phyloP scores from a whole-genome alignment of 2,113 vertebrate species.

The Alexandromys fortis region DNA sequence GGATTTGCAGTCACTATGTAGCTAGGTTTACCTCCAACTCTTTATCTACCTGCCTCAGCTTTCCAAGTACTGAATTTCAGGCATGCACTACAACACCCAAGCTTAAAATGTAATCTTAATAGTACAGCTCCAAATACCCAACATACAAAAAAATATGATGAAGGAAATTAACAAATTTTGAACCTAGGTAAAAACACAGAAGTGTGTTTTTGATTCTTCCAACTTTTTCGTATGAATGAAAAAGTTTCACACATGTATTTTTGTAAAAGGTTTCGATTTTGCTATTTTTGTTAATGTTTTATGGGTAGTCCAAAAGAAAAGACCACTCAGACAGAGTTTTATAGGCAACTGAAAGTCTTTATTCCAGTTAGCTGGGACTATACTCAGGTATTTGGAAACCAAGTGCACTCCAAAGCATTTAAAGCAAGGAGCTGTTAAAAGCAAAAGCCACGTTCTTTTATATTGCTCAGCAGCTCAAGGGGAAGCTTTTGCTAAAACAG shows the following conservation, averaged over 20 bases:
- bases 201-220: background rate
- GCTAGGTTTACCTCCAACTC: background rate
- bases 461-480: background rate
- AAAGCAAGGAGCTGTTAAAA: background rate
- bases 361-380: background rate
- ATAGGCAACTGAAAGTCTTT: background rate
- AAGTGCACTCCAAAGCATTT: background rate
- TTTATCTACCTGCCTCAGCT: background rate
- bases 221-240: background rate
- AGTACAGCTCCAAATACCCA: background rate
- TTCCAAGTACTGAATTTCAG: background rate
- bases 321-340: background rate
- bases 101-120: background rate
- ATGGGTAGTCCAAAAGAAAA: background rate
- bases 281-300: background rate
- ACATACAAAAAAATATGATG: background rate
- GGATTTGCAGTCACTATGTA: background rate
- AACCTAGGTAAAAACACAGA: background rate
- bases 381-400: background rate
- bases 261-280: background rate
- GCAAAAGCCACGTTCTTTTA: background rate
- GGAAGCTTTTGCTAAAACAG: background rate
- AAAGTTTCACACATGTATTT: background rate
- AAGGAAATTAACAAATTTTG: background rate
- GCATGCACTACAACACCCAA: background rate